These are phyloP conservation scores for Drosophila rubida DNA, from an alignment of 2,888 invertebrate genomes.

Conservation along the genomic window DNA sequence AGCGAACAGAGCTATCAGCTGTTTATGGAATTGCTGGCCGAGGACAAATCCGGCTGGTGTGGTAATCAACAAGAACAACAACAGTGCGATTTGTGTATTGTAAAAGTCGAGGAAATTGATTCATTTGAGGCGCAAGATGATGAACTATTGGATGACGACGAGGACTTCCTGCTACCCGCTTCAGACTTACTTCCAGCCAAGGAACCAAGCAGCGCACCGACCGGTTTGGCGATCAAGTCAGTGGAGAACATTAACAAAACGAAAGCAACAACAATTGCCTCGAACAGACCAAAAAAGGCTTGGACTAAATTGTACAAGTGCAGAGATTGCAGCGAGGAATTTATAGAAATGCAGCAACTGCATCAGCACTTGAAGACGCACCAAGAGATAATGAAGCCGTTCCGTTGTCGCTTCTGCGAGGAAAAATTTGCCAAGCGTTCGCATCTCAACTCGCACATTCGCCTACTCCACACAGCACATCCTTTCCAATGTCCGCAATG, in stretches of 20 bases:
- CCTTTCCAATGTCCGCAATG: conserved; percentile 7
- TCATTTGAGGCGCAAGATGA: not conserved
- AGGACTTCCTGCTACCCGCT: not conserved
- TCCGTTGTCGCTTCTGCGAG: not conserved
- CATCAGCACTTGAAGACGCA: not conserved
- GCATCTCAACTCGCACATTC: not conserved
- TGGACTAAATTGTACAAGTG: conserved; percentile 5
- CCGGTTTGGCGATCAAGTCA: not conserved
- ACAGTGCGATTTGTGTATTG: not conserved
- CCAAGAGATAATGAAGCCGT: not conserved
- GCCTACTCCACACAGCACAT: not conserved
- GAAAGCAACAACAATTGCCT: not conserved
- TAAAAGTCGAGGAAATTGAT: not conserved
- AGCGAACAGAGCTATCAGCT: conserved; percentile 32
- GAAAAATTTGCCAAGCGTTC: not conserved
- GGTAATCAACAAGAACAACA: not conserved
- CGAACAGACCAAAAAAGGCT: not conserved
- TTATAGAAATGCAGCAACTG: not conserved
- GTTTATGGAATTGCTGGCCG: not conserved
- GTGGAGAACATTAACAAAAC: not conserved
- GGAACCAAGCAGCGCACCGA: too few species aligned
- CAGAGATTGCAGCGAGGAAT: conserved; percentile 1
- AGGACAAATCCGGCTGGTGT: not conserved
- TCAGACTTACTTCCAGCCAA: not conserved
- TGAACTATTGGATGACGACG: not conserved